Conservation (phyloP, 2,797 vertebrate species). For the Pantherophis vulpinus region DNA sequence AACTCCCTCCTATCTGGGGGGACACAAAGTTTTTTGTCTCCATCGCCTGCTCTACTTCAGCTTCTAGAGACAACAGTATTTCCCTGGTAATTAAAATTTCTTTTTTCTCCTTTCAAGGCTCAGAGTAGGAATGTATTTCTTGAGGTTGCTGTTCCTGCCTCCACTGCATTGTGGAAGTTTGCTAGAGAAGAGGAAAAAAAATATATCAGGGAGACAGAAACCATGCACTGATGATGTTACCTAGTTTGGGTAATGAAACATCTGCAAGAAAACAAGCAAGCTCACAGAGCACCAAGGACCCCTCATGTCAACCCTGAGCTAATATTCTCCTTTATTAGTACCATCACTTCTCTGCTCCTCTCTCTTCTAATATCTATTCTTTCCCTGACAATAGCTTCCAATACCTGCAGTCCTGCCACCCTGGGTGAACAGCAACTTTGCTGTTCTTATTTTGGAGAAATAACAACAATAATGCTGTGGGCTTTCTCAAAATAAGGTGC, state of each 20-base stretch:
- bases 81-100: background rate
- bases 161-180: background rate
- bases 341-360: background rate
- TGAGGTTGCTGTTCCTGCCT: background rate
- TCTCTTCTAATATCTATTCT: background rate
- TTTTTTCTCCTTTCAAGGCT: background rate
- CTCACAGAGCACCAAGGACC: too few species aligned
- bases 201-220: background rate
- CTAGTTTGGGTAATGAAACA: too few species aligned
- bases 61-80: background rate
- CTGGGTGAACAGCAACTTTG: background rate
- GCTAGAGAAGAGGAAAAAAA: background rate
- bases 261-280: too few species aligned
- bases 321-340: too few species aligned
- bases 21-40: background rate
- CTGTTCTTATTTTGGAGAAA: background rate
- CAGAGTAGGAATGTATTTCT: background rate
- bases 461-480: background rate
- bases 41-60: background rate
- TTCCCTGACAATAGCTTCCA: background rate
- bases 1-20: background rate
- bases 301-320: too few species aligned
- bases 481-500: background rate
- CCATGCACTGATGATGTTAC: too few species aligned
- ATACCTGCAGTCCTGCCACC: background rate